These are phyloP conservation scores for Drosophila conformis DNA, from an alignment of 2,888 invertebrate species.

Conservation along the genomic window DNA sequence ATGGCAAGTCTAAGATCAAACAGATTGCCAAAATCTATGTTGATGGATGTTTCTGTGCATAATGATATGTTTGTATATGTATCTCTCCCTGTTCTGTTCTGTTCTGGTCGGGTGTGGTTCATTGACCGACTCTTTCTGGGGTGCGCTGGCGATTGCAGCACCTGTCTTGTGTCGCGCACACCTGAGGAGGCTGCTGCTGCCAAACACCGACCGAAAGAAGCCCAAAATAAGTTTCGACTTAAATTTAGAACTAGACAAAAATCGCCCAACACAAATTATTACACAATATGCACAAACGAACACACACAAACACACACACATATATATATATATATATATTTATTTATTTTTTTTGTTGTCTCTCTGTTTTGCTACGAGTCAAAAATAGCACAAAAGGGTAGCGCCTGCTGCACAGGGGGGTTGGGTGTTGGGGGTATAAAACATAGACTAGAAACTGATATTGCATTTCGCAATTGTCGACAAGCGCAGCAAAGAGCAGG, in stretches of 20 bases:
- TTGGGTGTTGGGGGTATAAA: not conserved
- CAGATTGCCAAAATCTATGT: not conserved
- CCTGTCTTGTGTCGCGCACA: constrained; percentile 47
- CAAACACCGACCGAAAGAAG: constrained; percentile 39
- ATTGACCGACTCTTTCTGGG: constrained; percentile 58
- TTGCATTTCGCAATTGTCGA: constrained; percentile 49
- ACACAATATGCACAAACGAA: constrained; percentile 64
- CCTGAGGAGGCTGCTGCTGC: constrained; percentile 47
- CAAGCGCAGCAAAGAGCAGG: constrained; percentile 1
- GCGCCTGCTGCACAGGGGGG: not conserved
- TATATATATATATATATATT: constrained; percentile 4
- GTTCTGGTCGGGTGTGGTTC: constrained; percentile 42
- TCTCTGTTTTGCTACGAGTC: constrained; percentile 47
- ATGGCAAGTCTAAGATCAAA: not conserved
- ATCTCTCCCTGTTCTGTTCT: not conserved
- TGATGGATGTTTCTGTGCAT: not conserved
- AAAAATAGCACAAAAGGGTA: constrained; percentile 53
- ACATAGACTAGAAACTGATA: constrained; percentile 32
- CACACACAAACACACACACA: not conserved
- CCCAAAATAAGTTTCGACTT: constrained; percentile 45
- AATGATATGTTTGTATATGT: not conserved
- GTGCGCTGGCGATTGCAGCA: constrained; percentile 38
- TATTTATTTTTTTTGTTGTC: not conserved
- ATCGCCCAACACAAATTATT: constrained; percentile 53
- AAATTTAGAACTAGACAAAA: constrained; percentile 68